Conservation (phyloP, 2,888 invertebrate genomes). For the Dysmachus trigonus region DNA sequence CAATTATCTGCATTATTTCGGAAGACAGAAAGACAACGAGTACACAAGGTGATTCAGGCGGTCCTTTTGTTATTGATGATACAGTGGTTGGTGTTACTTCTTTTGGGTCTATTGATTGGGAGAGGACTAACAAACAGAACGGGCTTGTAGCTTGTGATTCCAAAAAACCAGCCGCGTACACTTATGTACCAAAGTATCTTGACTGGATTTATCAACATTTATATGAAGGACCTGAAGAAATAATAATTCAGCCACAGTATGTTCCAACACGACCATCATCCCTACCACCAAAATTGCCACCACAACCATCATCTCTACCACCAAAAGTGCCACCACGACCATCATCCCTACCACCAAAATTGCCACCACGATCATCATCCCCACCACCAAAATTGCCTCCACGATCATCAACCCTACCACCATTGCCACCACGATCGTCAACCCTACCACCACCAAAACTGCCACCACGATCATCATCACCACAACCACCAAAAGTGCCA, state of each 20-base stretch:
- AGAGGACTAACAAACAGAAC: background rate
- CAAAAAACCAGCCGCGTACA: background rate
- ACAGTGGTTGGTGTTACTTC: background rate
- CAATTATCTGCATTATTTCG: background rate
- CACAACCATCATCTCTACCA: background rate
- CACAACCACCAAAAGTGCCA: background rate
- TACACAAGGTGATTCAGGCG: constrained; percentile 1
- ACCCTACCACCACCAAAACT: background rate
- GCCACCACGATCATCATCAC: background rate
- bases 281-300: background rate
- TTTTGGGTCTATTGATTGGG: background rate
- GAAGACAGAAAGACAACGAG: background rate
- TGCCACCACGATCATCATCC: background rate
- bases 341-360: background rate
- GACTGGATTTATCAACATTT: background rate
- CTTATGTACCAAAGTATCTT: background rate
- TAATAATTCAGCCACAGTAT: background rate
- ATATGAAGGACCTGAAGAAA: background rate
- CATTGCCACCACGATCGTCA: background rate
- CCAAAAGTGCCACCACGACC: background rate
- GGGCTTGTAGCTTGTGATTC: background rate
- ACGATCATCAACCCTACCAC: background rate
- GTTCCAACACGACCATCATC: background rate
- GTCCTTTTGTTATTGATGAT: background rate
- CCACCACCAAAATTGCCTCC: background rate